Evolutionary conservation across 2,113 vertebrate species (phyloP).

Genomic region (Lophochroa leadbeateri): DNA sequence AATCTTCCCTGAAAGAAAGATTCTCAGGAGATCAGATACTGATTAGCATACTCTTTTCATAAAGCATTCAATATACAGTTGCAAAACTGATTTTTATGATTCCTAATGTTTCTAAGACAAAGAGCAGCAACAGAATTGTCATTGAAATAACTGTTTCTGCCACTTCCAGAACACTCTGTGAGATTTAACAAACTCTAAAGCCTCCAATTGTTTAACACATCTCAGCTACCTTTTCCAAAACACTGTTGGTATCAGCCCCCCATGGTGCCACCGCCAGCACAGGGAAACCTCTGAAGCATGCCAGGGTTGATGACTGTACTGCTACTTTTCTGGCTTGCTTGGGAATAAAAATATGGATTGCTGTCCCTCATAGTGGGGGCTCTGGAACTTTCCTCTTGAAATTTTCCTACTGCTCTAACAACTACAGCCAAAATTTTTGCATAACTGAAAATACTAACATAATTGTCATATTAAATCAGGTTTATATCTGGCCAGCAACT

Average conservation of each 20-base stretch:
- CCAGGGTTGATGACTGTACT: background rate
- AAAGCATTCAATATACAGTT: background rate
- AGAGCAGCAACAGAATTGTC: background rate
- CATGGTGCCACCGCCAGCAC: background rate
- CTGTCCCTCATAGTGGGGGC: background rate
- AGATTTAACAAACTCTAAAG: background rate
- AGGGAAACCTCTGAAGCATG: background rate
- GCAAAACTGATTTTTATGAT: background rate
- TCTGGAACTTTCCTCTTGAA: background rate
- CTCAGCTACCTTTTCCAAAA: background rate
- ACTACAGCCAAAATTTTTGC: background rate
- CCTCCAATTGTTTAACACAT: background rate
- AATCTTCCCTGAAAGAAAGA: background rate
- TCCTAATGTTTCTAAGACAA: background rate
- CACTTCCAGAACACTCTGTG: background rate
- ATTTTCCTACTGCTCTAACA: background rate
- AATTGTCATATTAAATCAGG: background rate
- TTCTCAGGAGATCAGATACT: background rate
- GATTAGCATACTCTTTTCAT: background rate
- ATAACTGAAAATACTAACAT: background rate
- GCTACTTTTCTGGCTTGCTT: background rate
- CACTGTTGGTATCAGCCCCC: background rate
- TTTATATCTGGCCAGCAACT: background rate
- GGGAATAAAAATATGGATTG: background rate
- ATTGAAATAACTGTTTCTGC: background rate